A percentile compares a stretch with the other conserved stretches of the same genome.
Evolutionary conservation across 1,140 invertebrate genomes (phyloP).

Genomic region (Lycorma delicatula): DNA sequence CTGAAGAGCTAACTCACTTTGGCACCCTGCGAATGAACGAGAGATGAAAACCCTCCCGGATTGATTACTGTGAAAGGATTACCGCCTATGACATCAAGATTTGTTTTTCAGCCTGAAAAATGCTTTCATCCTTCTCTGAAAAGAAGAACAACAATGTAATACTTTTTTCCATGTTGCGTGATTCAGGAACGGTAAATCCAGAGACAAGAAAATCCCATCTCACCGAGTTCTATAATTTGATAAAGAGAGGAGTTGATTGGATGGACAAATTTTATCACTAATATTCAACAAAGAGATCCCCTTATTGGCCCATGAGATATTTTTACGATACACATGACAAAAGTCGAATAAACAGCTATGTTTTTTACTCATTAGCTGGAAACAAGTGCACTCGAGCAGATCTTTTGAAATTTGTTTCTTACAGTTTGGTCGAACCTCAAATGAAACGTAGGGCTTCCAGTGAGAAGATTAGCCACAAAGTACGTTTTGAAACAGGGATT

Average conservation of each 20-base stretch:
- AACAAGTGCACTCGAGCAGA: too few species aligned
- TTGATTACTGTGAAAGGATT: background rate
- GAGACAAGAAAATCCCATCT: background rate
- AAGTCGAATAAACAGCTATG: too few species aligned
- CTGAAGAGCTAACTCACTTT: background rate
- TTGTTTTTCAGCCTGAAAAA: background rate
- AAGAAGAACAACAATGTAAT: background rate
- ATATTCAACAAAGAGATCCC: background rate
- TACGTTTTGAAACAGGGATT: too few species aligned
- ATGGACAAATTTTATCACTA: background rate
- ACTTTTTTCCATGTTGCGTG: too few species aligned
- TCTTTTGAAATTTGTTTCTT: too few species aligned
- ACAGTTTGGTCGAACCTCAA: too few species aligned
- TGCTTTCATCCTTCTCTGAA: background rate
- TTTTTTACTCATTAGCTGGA: too few species aligned
- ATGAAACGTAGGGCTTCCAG: too few species aligned
- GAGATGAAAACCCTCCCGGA: background rate
- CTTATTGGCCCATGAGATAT: background rate
- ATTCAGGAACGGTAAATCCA: background rate
- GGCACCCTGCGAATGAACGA: background rate
- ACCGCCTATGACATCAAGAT: background rate
- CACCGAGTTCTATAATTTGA: too few species aligned
- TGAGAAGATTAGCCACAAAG: too few species aligned
- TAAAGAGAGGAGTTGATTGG: background rate
- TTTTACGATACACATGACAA: background rate